Evolutionary conservation across 2,113 vertebrate genomes (phyloP), one percentile per base, ranked within the genome.

Genomic region (Phocoena phocoena): DNA sequence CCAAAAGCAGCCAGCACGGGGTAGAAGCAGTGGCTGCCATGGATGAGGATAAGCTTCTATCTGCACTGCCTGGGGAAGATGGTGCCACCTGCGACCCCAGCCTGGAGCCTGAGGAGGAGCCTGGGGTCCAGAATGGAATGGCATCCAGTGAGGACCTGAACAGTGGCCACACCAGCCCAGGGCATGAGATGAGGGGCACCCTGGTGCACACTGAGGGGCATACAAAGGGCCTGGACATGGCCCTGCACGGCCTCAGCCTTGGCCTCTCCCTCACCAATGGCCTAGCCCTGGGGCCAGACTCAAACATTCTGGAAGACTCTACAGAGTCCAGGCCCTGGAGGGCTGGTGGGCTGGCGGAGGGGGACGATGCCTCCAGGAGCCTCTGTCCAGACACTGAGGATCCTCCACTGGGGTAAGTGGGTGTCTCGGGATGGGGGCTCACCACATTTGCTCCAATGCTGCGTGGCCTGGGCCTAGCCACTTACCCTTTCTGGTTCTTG

Each of bases 331-430:
- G 70, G 31, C 31, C 95, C 87, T 97, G 98, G 97, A 89, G 92
- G 50, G 77, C 86, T 82, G 83, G 38, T 36, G 83, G 47, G 55
- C 74, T 87, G 36, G 44, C 55, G 2, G 81, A 96, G 21, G 76
- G 84, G 20, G 68, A 84, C 0, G 58, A 80, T 47, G 58, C 41
- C 33, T 70, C 96, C 65, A 70, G 82, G 20, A 86, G 70, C 67
- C 92, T 95, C 71, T 97, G 74, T 80, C 77, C 60, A 23, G 96
- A 97, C 55, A 17, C 87, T 4, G 97, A 96, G 65, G 96, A 97
- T 26, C 15, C 83, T 95, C 97, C 92, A 36, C 83, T 97, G 65
- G 96, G 96, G 98, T 98, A 83, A 97, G 97, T 80, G 17, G 73
- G 53, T 47, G 14, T 76, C 73, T 80, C 2, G 0, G n/a, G 31